Base-by-base conservation (phyloP, 2,797 vertebrate genomes). In the Microctenopoma stevenorrisi region DNA sequence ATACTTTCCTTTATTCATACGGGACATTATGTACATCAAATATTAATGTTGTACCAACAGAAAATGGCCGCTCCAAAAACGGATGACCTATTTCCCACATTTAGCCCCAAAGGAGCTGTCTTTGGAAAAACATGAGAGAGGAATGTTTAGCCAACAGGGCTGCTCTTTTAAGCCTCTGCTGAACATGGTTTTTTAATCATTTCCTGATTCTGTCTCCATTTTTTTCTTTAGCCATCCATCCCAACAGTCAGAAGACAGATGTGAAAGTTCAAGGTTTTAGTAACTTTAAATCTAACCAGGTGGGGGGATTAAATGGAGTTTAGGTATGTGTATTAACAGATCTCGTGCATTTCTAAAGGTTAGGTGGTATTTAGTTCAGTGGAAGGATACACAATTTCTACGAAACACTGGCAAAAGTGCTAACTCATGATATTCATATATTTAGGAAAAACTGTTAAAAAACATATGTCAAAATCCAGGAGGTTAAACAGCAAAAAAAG, bases 71-170 rank as follows among this genome's bases (percentile, higher is more conserved):
- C 79, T 87, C 85, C 83, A 87, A 87, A 92, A 89, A 91, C 78
- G 76, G 76, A 86, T 93, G 92, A 93, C 93, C 92, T 90, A 93
- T 87, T 94, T 93, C 88, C 77, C 85, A 92, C 81, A 89, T 90
- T 86, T 91, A 84, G 87, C 89, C 90, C 88, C 86, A 77, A 83
- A 89, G 90, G 90, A 92, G 72, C 81, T 71, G 69, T 83, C 79
- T 90, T 80, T 90, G 85, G 83, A 92, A 89, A 85, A 90, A 87
- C 83, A 92, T 88, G 76, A 87, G 81, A 83, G 83, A 85, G 66
- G 67, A 78, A 90, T 84, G 83, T 89, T 90, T 88, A 74, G 88
- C 90, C 85, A 85, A 86, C 74, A 87, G 83, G 83, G 77, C 71
- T 84, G 78, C 74, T 84, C 79, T 78, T 71, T 78, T 81, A 82